These are phyloP conservation scores for Cryptoblepharus egeriae DNA, from an alignment of 2,797 vertebrate genomes.

Conservation along the genomic window DNA sequence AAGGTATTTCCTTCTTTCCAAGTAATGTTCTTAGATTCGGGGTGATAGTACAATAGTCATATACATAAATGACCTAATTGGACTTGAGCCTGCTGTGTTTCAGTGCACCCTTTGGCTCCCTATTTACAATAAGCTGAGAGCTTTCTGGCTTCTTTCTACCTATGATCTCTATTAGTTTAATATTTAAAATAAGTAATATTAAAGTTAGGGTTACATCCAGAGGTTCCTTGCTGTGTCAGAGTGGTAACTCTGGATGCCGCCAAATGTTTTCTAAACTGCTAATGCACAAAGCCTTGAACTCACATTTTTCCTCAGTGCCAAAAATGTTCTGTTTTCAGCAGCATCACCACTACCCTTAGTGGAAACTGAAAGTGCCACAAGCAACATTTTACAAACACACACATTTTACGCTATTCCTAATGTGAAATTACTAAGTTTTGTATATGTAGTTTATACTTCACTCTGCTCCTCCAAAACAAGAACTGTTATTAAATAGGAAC, in stretches of 20 bases:
- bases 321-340: conserved; percentile 50
- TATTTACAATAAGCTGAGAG: neutral
- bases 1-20: neutral
- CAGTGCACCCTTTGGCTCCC: neutral
- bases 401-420: conserved; percentile 55
- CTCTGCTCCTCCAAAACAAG: conserved; percentile 67
- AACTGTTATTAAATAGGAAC: conserved; percentile 70
- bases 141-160: conserved; percentile 25
- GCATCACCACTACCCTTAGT: conserved; percentile 21
- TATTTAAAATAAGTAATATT: conserved; percentile 36
- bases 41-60: neutral
- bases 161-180: conserved; percentile 14
- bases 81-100: neutral
- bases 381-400: conserved; percentile 53
- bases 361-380: conserved; percentile 22
- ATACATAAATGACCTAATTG: too few relatives aligned
- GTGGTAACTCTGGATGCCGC: too few relatives aligned
- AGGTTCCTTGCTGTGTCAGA: too few relatives aligned
- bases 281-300: conserved; percentile 13
- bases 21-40: neutral
- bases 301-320: conserved; percentile 51
- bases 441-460: conserved; percentile 63
- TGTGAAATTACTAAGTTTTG: conserved; percentile 26
- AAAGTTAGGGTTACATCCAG: conserved; percentile 5
- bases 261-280: too few relatives aligned